Evolutionary conservation across 1,140 invertebrate species (phyloP).

Genomic region (Conus ventricosus): DNA sequence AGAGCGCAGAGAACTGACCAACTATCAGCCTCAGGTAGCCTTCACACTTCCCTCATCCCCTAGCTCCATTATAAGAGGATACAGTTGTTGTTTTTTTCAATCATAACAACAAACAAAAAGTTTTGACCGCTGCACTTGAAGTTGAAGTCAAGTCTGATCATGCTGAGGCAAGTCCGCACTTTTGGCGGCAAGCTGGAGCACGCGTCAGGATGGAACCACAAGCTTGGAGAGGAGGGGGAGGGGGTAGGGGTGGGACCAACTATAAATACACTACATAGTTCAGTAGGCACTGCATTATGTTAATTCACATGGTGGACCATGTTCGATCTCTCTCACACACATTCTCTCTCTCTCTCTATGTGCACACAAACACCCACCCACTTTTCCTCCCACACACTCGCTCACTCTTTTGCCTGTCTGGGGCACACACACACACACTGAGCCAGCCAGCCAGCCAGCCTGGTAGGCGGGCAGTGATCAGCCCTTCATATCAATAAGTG

Average conservation of each 20-base stretch:
- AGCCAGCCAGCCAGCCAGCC: neutral
- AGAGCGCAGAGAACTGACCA: too few relatives aligned
- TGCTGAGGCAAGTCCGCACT: neutral
- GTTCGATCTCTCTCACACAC: neutral
- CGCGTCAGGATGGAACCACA: neutral
- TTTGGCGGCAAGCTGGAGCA: conserved; percentile 14
- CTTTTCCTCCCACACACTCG: neutral
- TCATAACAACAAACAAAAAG: neutral
- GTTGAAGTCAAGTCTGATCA: neutral
- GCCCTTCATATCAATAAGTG: neutral
- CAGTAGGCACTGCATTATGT: conserved; percentile 27
- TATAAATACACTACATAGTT: neutral
- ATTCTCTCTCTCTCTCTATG: too few relatives aligned
- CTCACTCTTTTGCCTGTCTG: too few relatives aligned
- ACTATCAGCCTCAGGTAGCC: too few relatives aligned
- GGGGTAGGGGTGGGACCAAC: neutral
- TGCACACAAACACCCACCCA: neutral
- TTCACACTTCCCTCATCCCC: too few relatives aligned
- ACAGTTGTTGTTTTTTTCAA: neutral
- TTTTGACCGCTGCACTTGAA: neutral
- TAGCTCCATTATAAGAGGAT: too few relatives aligned
- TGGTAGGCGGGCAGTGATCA: neutral
- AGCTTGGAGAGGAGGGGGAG: neutral
- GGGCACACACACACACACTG: neutral
- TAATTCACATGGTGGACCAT: neutral